These are phyloP conservation scores for Nomada flava DNA, from an alignment of 2,888 invertebrate species.

Conservation along the genomic window DNA sequence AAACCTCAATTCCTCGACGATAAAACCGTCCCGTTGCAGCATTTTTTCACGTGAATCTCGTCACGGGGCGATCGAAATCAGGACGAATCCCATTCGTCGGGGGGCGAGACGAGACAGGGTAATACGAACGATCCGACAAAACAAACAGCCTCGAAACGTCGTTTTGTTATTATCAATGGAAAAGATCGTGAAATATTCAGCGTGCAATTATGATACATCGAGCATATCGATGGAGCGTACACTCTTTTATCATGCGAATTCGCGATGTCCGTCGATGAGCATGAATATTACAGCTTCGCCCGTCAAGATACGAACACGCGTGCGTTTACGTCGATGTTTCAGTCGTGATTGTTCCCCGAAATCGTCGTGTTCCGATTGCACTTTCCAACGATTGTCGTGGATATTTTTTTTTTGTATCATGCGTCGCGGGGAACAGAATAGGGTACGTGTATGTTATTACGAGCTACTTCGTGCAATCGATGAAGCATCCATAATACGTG, in stretches of 20 bases:
- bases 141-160: conserved; percentile 2
- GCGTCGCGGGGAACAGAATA: not conserved
- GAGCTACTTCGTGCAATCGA: not conserved
- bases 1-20: conserved; percentile 27
- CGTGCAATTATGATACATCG: conserved; percentile 49
- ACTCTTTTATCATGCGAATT: conserved; percentile 43
- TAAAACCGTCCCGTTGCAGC: conserved; percentile 39
- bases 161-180: conserved; percentile 35
- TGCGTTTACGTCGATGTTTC: conserved; percentile 18
- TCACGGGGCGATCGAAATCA: conserved; percentile 21
- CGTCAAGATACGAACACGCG: conserved; percentile 29
- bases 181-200: conserved; percentile 53
- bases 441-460: not conserved
- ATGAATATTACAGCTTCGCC: conserved; percentile 49
- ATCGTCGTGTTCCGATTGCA: not conserved
- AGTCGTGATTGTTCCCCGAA: conserved; percentile 10
- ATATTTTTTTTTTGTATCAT: not conserved
- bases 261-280: conserved; percentile 39
- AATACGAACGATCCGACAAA: conserved; percentile 25
- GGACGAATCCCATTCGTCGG: not conserved
- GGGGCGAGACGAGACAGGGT: not conserved
- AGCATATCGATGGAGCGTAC: conserved; percentile 24
- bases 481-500: conserved; percentile 1
- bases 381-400: not conserved
- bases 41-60: conserved; percentile 41